Evolutionary conservation across 1,140 invertebrate species (phyloP).

Genomic region (Leptinotarsa lineolata): DNA sequence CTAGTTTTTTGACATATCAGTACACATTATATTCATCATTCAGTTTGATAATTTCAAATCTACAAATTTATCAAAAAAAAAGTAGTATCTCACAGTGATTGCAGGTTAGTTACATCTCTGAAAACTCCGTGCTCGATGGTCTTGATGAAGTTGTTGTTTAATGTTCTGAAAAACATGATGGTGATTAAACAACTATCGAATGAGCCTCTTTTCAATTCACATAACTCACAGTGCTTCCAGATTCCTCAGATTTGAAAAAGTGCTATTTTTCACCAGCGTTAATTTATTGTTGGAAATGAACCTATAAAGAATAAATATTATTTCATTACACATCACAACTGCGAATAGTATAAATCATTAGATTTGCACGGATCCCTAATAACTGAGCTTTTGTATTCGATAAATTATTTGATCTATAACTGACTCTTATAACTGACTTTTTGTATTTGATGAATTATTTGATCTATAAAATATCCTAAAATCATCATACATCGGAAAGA

Average conservation of each 20-base stretch:
- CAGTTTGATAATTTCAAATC: too few relatives aligned
- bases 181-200: constrained; percentile 48
- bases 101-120: constrained; percentile 44
- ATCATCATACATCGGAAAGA: too few relatives aligned
- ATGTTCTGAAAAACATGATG: constrained; percentile 40
- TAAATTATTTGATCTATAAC: too few relatives aligned
- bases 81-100: constrained; percentile 47
- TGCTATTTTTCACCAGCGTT: constrained; percentile 30
- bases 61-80: too few relatives aligned
- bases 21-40: constrained; percentile 32
- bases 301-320: constrained; percentile 21
- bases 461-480: too few relatives aligned
- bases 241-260: constrained; percentile 35
- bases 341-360: too few relatives aligned
- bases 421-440: too few relatives aligned
- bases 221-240: constrained; percentile 42
- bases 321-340: too few relatives aligned
- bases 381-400: too few relatives aligned
- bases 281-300: constrained; percentile 38
- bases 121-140: constrained; percentile 49
- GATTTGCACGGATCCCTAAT: too few relatives aligned
- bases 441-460: too few relatives aligned
- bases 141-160: constrained; percentile 53
- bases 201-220: not conserved
- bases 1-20: too few relatives aligned